Conservation (phyloP, 1,140 invertebrate genomes). For the Musca vetustissima region DNA sequence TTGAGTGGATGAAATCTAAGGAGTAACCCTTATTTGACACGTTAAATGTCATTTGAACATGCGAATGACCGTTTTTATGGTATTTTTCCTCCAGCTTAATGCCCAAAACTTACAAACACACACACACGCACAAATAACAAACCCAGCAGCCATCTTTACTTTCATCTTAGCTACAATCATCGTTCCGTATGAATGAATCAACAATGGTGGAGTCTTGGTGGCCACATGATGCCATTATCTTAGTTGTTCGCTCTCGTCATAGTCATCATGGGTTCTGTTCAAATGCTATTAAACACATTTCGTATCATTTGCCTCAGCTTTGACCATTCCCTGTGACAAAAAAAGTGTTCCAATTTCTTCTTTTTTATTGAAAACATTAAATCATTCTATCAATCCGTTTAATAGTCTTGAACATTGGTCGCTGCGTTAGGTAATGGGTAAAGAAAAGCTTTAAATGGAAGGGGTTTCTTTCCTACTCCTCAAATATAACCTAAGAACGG, state of each 20-base stretch:
- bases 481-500: too few relatives aligned
- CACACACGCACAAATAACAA: background rate
- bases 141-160: conserved; percentile 22
- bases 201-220: background rate
- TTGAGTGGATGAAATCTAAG: conserved; percentile 15
- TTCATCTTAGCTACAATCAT: conserved; percentile 11
- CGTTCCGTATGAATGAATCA: background rate
- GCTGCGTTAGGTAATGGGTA: too few relatives aligned
- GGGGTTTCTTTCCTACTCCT: background rate
- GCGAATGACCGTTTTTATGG: conserved; percentile 23
- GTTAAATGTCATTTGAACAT: conserved; percentile 22
- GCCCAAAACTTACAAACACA: too few relatives aligned
- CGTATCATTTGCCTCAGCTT: conserved; percentile 7
- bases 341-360: background rate
- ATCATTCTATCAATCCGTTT: conserved; percentile 30
- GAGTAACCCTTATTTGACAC: conserved; percentile 27
- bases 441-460: background rate
- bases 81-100: background rate
- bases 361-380: conserved; percentile 30
- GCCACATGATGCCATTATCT: background rate
- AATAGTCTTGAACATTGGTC: background rate
- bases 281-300: conserved; percentile 17
- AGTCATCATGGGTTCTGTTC: background rate
- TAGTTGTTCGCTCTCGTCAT: background rate
- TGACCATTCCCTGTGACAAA: conserved; percentile 7